Base-by-base conservation (phyloP, 2,797 vertebrate genomes). In the Emys orbicularis region DNA sequence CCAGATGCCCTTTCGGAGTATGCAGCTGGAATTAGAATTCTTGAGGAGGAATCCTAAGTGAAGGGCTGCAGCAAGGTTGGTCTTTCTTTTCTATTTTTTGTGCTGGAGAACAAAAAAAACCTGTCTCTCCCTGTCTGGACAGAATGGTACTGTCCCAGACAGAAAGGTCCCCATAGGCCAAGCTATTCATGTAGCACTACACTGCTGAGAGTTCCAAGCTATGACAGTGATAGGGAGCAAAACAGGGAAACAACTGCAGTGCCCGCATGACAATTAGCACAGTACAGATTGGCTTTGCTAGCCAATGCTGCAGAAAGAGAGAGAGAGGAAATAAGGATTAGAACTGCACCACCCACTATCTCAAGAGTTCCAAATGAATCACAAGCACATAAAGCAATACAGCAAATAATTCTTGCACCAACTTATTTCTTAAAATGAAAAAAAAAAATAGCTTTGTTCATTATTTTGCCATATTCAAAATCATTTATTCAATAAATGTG, bases 101-200 rank as follows among this genome's bases (percentile, higher is more conserved):
- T 84, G 2, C 31, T 89, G 9, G 91, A 90, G 95, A 97, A 96
- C 81, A 96, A 97, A 85, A 61, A 83, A 2, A 50, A 16, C 2
- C 7, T 44, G 49, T 90, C 93, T 97, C 97, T 98, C 98, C 98
- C 98, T 97, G 98, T 98, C 98, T 98, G 96, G 96, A 83, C 8
- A 12, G 94, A 98, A 98, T 98, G 98, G 98, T 98, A 97, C 96
- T 97, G 97, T 96, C 98, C 97, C 97, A 98, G 98, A 98, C 98
- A 96, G 95, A 97, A 97, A 97, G 97, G 96, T 97, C 98, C 96
- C 96, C 91, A 27, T 23, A 94, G 97, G 97, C 95, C 97, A 98
- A 97, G 91, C 92, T 94, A 96, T 92, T 97, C 94, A 59, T 52
- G 96, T 27, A 94, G 90, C 94, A 92, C 87, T 54, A 54, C 82